Percentiles rank a stretch among this genome's conserved stretches.
Conservation (phyloP, 2,888 invertebrate genomes). For the Dasysyrphus albostriatus region DNA sequence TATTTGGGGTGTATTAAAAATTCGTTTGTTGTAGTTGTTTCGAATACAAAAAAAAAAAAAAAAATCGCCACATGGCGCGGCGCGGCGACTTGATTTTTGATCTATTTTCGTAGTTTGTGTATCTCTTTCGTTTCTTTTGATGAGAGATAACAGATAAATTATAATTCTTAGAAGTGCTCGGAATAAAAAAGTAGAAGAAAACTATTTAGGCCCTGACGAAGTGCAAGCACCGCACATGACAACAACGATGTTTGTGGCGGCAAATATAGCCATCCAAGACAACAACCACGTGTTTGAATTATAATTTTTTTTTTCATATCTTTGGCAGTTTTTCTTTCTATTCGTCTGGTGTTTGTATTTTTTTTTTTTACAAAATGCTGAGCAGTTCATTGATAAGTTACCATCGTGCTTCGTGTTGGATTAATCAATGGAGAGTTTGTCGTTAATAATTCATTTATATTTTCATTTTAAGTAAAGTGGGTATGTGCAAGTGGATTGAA, state of each 20-base stretch:
- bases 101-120: constrained; percentile 61
- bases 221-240: constrained; percentile 34
- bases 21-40: background rate
- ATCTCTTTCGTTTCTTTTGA: constrained; percentile 8
- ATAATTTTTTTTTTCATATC: constrained; percentile 41
- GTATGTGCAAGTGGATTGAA: background rate
- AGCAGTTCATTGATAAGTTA: constrained; percentile 65
- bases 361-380: background rate
- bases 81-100: constrained; percentile 14
- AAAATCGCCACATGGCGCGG: constrained; percentile 33
- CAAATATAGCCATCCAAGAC: constrained; percentile 31
- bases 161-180: constrained; percentile 7
- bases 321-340: constrained; percentile 20
- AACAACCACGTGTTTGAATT: constrained; percentile 65
- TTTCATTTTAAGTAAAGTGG: background rate
- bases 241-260: constrained; percentile 33
- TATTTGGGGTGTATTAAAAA: background rate
- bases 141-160: constrained; percentile 26
- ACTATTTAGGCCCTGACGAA: constrained; percentile 24
- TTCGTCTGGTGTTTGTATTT: constrained; percentile 35
- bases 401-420: constrained; percentile 1
- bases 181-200: constrained; percentile 20
- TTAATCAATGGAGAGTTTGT: constrained; percentile 16
- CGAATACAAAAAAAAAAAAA: constrained; percentile 21
- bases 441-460: background rate